Conservation (phyloP, 2,888 invertebrate genomes). For the Spodoptera littoralis region DNA sequence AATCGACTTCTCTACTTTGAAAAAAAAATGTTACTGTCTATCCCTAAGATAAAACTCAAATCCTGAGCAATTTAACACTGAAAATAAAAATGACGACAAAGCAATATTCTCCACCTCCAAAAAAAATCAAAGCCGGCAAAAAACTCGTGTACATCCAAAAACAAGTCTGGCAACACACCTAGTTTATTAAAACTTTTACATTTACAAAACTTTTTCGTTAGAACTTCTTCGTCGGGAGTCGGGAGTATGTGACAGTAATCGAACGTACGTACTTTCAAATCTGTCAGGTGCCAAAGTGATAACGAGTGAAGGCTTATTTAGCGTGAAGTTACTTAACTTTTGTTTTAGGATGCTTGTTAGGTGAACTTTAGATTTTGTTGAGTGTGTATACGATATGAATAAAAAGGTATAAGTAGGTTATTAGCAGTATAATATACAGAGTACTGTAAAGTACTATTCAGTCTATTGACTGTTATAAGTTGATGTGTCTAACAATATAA, state of each 20-base stretch:
- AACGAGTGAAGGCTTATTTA: slow-evolving; percentile 46
- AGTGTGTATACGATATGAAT: background rate
- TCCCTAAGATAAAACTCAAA: too few relatives aligned
- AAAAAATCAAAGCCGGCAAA: background rate
- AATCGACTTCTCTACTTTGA: too few relatives aligned
- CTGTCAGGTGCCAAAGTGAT: slow-evolving; percentile 55
- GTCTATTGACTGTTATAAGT: too few relatives aligned
- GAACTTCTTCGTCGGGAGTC: slow-evolving; percentile 33
- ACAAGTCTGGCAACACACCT: slow-evolving; percentile 18
- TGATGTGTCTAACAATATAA: too few relatives aligned
- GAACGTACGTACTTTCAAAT: slow-evolving; percentile 44
- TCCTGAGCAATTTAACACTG: too few relatives aligned
- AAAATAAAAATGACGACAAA: too few relatives aligned
- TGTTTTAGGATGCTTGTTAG: slow-evolving; percentile 23
- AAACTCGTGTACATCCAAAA: slow-evolving; percentile 10
- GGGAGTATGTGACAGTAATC: slow-evolving; percentile 26
- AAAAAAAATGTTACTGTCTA: too few relatives aligned
- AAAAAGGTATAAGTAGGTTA: too few relatives aligned
- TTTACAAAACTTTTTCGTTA: slow-evolving; percentile 25
- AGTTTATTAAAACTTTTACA: slow-evolving; percentile 44
- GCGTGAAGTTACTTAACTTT: slow-evolving; percentile 31
- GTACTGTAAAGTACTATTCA: too few relatives aligned
- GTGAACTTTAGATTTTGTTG: background rate
- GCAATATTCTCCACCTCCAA: too few relatives aligned
- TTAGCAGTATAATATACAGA: too few relatives aligned